Conservation (phyloP, 2,888 invertebrate species). For the Drosophila anomelani region DNA sequence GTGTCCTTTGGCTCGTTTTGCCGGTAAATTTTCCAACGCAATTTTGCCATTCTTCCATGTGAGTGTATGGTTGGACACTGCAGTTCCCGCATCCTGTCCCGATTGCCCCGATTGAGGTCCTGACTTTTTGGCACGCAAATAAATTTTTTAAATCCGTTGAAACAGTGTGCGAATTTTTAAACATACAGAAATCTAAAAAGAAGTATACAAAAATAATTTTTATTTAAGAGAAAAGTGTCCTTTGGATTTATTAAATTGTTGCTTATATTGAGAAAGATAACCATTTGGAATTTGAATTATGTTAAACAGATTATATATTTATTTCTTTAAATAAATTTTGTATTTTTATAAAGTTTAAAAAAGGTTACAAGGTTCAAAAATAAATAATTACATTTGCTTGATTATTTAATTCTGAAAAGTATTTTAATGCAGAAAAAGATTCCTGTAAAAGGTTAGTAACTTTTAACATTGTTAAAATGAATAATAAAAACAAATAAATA, state of each 20-base stretch:
- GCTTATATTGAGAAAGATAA: too few relatives aligned
- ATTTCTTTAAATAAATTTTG: too few relatives aligned
- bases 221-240: too few relatives aligned
- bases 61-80: conserved; percentile 32
- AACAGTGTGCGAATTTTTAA: neutral
- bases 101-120: conserved; percentile 13
- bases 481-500: neutral
- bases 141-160: conserved; percentile 31
- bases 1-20: conserved; percentile 50
- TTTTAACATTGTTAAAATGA: neutral
- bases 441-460: neutral
- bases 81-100: conserved; percentile 21
- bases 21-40: conserved; percentile 75
- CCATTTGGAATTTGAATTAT: too few relatives aligned
- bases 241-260: too few relatives aligned
- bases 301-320: too few relatives aligned
- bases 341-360: too few relatives aligned
- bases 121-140: conserved; percentile 55
- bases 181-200: neutral
- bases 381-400: too few relatives aligned
- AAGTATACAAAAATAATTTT: neutral
- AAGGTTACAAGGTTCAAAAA: too few relatives aligned
- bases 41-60: conserved; percentile 51
- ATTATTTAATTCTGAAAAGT: neutral
- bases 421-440: neutral